Evolutionary conservation across 1,140 invertebrate genomes (phyloP), one percentile per base, ranked within the genome.

Genomic region (Drosophila asahinai): DNA sequence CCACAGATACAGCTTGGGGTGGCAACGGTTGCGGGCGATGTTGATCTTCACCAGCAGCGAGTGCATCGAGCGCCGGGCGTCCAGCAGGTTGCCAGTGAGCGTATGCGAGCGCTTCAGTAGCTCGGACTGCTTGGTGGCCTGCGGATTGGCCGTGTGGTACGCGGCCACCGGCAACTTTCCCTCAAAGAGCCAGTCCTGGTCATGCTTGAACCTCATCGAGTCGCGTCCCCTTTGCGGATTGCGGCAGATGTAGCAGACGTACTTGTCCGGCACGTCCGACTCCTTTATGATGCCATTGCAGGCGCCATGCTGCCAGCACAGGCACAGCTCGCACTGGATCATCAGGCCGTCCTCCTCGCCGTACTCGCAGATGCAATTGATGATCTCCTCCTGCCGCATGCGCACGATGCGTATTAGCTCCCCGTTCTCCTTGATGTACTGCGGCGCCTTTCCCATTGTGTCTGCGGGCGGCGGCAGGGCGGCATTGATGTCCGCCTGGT

Each of bases 261-360:
- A 98, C 91, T 97, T 97, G 51, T 97, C 97, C 0, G 98, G 97
- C 12, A 98, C 97, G 92, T 98, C 95, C 12, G 93, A 89, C 80
- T 97, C 97, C 36, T 94, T 95, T 64, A 96, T 95, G 67, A 98
- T 97, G 49, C 96, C 96, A 92, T 98, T 97, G 84, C 98, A 99
- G 43, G 95, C 94, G 1, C 97, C 97, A 93, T 99, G 98, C 93
- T 99, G 98, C 98, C 98, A 99, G 92, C 97, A 98, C 12, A 98
- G 93, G 89, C 98, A 99, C 22, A 98, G 94, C 91, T 99, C 98
- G 93, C 98, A 99, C 94, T 99, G 96, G 81, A 99, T 97, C 97
- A 98, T 99, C 5, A 98, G 93, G 5, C 98, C 98, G 93, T 98
- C 97, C 93, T 99, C 98, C 93, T 98, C 97, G 71, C 95, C 95